Conservation (phyloP, 2,888 invertebrate species). For the Atrina japonica region DNA sequence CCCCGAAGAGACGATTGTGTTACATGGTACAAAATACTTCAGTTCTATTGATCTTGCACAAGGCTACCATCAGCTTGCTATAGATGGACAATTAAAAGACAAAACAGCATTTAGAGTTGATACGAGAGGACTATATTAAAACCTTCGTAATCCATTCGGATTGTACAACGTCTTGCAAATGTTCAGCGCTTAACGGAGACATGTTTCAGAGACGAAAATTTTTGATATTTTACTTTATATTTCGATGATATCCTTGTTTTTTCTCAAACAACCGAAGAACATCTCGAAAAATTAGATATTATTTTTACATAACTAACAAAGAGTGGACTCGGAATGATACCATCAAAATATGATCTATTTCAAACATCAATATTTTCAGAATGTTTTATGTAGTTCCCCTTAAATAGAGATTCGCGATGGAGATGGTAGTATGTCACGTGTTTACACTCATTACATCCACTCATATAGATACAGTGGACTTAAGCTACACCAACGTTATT, state of each 20-base stretch:
- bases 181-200: slow-evolving; percentile 53
- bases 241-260: slow-evolving; percentile 52
- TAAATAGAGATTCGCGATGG: not conserved
- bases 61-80: slow-evolving; percentile 33
- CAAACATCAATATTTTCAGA: slow-evolving; percentile 10
- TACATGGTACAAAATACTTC: slow-evolving; percentile 25
- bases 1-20: not conserved
- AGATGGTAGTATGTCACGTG: not conserved
- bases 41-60: slow-evolving; percentile 30
- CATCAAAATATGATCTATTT: slow-evolving; percentile 44
- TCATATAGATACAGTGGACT: not conserved
- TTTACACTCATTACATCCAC: not conserved
- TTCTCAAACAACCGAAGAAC: slow-evolving; percentile 7
- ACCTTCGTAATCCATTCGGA: slow-evolving; percentile 32
- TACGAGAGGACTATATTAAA: slow-evolving; percentile 21
- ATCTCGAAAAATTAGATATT: slow-evolving; percentile 26
- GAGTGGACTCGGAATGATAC: slow-evolving; percentile 42
- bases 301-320: slow-evolving; percentile 37
- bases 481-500: not conserved
- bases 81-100: not conserved
- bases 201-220: slow-evolving; percentile 47
- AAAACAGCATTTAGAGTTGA: slow-evolving; percentile 29
- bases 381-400: not conserved
- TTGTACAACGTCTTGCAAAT: slow-evolving; percentile 49
- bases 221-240: slow-evolving; percentile 49